Percentiles rank a stretch among this genome's conserved stretches.
Conservation (phyloP, 2,113 vertebrate genomes). For the Corythornis cristatus region DNA sequence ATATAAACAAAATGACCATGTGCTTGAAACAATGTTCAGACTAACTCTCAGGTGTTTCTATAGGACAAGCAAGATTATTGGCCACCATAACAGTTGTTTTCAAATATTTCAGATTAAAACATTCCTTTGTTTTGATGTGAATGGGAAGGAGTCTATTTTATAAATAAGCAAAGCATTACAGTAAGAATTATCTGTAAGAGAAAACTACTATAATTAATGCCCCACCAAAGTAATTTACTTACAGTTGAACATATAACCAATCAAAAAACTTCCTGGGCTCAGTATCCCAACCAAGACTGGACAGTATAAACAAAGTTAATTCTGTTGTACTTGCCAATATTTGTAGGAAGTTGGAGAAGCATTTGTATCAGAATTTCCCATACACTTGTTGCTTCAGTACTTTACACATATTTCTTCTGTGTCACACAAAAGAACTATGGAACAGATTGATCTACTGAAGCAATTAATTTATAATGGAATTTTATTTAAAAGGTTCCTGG, state of each 20-base stretch:
- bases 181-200: too few species aligned
- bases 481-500: not conserved
- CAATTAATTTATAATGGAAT: not conserved
- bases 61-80: too few species aligned
- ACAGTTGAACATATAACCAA: not conserved
- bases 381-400: not conserved
- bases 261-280: not conserved
- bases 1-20: too few species aligned
- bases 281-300: not conserved
- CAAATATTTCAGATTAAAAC: too few species aligned
- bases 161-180: too few species aligned
- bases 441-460: not conserved
- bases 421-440: not conserved
- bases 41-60: too few species aligned
- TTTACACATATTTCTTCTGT: not conserved
- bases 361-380: not conserved
- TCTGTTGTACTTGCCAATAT: not conserved
- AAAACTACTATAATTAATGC: not conserved
- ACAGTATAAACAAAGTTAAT: not conserved
- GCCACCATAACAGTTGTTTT: too few species aligned
- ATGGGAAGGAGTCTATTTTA: too few species aligned
- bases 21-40: too few species aligned
- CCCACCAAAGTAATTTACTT: not conserved
- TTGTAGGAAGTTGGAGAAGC: not conserved
- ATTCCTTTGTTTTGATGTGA: too few species aligned